Base-by-base conservation (phyloP, 2,113 vertebrate genomes). In the Sterrhoptilus dennistouni region DNA sequence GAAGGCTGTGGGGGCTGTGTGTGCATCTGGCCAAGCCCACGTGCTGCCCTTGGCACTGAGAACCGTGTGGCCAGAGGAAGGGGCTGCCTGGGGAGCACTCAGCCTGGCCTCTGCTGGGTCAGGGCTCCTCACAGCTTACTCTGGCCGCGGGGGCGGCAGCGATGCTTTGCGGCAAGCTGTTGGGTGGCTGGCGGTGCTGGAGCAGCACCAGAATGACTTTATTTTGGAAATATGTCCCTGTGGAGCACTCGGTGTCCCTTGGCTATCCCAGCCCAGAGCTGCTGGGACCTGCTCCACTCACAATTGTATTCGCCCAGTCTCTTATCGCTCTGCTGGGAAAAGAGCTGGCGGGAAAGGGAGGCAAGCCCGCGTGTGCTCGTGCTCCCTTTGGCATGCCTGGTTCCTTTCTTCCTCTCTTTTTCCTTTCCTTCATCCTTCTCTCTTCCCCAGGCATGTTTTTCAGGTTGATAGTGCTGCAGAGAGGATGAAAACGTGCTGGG, bases 201-300 rank as follows among this genome's bases (percentile, higher is more conserved):
- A 96, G 74, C 4, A 31, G 45, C 50, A 92, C 95, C 96, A 98
- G 90, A 60, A 96, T 97, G 96, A 98, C 83, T 96, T 72, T 94
- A 97, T 90, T 96, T 95, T 94, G 80, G 95, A 98, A 98, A 94
- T 96, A 98, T 98, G 97, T 96, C 97, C 96, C 96, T 60, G n/a
- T 2, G 83, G 97, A 95, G 83, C 84, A 82, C 10, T 59, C 54
- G 0, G 1, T 42, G 75, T 87, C 95, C 95, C 70, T 90, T 11
- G 8, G 75, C 66, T 71, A 20, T 70, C 87, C 74, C 13, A 14
- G 44, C 36, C 68, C 94, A 83, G 87, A 88, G 96, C 78, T 4
- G 4, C 82, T 81, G 89, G 92, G 95, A 95, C 83, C 87, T 68
- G 76, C 90, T 95, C 59, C 3, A 33, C 93, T 96, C 40, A 12